These are phyloP conservation scores for Gortyna flavago DNA, from an alignment of 2,888 invertebrate species.

Conservation along the genomic window DNA sequence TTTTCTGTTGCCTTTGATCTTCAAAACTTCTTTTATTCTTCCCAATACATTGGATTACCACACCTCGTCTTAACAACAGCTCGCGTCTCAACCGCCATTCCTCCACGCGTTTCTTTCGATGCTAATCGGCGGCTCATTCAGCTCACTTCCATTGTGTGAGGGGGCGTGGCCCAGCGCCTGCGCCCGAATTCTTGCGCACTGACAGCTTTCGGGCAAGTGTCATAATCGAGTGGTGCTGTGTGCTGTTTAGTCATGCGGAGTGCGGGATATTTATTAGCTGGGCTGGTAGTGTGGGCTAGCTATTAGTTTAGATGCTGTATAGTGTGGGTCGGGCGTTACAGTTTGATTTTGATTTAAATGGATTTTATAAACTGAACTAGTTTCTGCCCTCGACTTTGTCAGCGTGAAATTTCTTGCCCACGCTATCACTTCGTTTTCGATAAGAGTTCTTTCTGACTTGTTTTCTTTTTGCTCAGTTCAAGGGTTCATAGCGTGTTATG, in stretches of 20 bases:
- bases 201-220: conserved; percentile 69
- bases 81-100: conserved; percentile 46
- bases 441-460: neutral
- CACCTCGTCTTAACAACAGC: conserved; percentile 28
- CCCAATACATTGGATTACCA: conserved; percentile 9
- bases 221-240: conserved; percentile 55
- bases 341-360: neutral
- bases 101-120: conserved; percentile 54
- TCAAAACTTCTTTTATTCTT: neutral
- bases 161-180: conserved; percentile 70
- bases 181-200: conserved; percentile 80
- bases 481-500: neutral
- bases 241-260: conserved; percentile 46
- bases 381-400: neutral
- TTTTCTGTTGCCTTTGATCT: neutral
- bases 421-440: neutral
- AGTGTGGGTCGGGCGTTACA: neutral
- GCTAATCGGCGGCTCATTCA: conserved; percentile 59
- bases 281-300: neutral
- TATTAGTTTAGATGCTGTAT: neutral
- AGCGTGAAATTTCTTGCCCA: neutral
- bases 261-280: conserved; percentile 22
- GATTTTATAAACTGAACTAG: neutral
- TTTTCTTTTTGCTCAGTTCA: neutral
- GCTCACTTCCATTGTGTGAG: conserved; percentile 66